Base-by-base conservation (phyloP, 2,888 invertebrate genomes). In the Meandrusa payeni region DNA sequence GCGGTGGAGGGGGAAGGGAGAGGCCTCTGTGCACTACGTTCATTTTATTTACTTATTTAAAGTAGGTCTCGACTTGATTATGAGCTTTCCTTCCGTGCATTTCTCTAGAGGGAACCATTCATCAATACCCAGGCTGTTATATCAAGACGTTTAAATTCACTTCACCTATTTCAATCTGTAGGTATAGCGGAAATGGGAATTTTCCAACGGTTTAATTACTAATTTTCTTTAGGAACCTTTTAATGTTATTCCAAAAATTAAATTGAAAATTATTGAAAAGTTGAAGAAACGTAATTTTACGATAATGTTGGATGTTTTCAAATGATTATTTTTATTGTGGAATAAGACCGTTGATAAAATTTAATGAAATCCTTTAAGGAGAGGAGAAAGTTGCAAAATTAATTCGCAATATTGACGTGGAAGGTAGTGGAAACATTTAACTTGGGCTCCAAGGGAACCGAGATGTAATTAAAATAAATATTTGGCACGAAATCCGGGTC, bases 391-490 rank as follows among this genome's bases (percentile, higher is more conserved):
- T 20, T 41, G 26, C 51, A 54, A 61, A 64, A 64, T 65, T 69
- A 67, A 68, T 69, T 66, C 57, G 49, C 59, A 66, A 69, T 71
- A 73, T 76, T 69, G 66, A 57, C 59, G 58, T 57, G 48, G 58
- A 63, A 69, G 63, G 67, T 69, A 66, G 63, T 61, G 56, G 61
- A 70, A 71, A 72, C 72, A 68, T 79, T 81, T 69, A 75, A 74
- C 68, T 73, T 61, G 58, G 57, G 62, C 73, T 75, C 70, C 72
- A 69, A 74, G 76, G 74, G 66, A 73, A 73, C 74, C 64, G 68
- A 73, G 76, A 73, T 76, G 78, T 83, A 83, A 86, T 83, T 86
- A 83, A 83, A 83, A 83, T 83, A 85, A 86, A 83, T 85, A 86
- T 85, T 86, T 83, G 83, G 76, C 78, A 70, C 73, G 67, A 77